phyloP scores from a whole-genome alignment of 92 coral and sea anemone species.

The Virgularia gustaviana region DNA sequence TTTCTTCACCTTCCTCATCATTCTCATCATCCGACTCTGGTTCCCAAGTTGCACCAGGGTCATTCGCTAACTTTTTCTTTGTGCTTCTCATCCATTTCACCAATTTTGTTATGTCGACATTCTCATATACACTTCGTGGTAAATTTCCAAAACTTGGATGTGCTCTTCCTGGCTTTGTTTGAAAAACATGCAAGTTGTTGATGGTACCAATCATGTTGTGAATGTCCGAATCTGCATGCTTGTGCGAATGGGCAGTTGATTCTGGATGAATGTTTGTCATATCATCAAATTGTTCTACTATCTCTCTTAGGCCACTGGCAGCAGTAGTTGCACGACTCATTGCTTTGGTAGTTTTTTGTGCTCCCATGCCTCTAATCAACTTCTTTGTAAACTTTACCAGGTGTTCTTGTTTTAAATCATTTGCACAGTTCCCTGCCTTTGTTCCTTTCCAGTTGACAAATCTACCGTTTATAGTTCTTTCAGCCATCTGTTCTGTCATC shows the following conservation, averaged over 20 bases:
- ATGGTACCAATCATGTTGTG: conserved; percentile 36
- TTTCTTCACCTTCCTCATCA: not conserved
- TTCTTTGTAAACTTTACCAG: conserved; percentile 47
- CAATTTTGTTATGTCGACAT: conserved; percentile 24
- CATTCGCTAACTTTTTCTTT: conserved; percentile 32
- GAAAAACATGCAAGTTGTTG: conserved; percentile 23
- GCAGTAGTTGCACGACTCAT: conserved; percentile 36
- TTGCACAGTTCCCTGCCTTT: conserved; percentile 37
- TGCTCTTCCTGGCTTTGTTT: conserved; percentile 40
- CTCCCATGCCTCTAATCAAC: conserved; percentile 34
- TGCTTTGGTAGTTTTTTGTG: conserved; percentile 47
- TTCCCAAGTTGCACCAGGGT: conserved; percentile 41
- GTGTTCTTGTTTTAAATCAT: conserved; percentile 48
- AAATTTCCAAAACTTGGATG: conserved; percentile 39
- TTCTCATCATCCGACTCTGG: conserved; percentile 20
- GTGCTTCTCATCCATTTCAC: conserved; percentile 43
- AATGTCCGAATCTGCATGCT: conserved; percentile 43
- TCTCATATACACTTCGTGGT: conserved; percentile 35
- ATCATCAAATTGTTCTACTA: conserved; percentile 42
- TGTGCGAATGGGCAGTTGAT: conserved; percentile 43
- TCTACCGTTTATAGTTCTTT: conserved; percentile 43
- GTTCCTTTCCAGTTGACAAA: conserved; percentile 58
- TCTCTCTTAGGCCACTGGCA: conserved; percentile 42
- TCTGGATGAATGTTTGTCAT: conserved; percentile 32
- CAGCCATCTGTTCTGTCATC: conserved; percentile 45